Evolutionary conservation across 2,797 vertebrate genomes (phyloP).

Genomic region (Scolopax rusticola): DNA sequence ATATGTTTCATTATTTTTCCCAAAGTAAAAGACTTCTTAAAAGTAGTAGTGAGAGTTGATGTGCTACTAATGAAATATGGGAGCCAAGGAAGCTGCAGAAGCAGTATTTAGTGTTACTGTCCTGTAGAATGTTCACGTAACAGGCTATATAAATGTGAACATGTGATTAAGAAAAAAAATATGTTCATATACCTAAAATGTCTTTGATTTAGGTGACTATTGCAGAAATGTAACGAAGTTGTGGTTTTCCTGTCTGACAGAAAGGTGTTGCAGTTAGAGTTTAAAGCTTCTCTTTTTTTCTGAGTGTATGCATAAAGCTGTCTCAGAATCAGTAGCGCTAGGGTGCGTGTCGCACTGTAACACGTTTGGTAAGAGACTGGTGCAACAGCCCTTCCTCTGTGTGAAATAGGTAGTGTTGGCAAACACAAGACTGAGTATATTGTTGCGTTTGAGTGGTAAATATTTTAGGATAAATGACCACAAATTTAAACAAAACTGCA

Average conservation of each 20-base stretch:
- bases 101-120: neutral
- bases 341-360: neutral
- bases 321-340: neutral
- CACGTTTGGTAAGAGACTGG: neutral
- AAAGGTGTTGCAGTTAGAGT: neutral
- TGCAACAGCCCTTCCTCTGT: neutral
- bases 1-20: neutral
- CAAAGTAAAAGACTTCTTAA: neutral
- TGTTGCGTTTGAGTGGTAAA: neutral
- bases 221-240: neutral
- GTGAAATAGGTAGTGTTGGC: neutral
- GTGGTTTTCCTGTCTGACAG: neutral
- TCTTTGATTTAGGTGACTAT: neutral
- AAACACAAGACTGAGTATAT: neutral
- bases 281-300: neutral
- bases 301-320: neutral
- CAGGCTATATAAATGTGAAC: neutral
- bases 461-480: neutral
- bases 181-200: neutral
- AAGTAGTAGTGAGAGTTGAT: neutral
- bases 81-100: neutral
- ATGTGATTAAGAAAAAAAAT: neutral
- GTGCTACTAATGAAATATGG: neutral
- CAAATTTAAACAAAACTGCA: neutral
- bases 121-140: neutral